phyloP scores from a whole-genome alignment of 2,888 invertebrate species.

The Rhyacophila evoluta region DNA sequence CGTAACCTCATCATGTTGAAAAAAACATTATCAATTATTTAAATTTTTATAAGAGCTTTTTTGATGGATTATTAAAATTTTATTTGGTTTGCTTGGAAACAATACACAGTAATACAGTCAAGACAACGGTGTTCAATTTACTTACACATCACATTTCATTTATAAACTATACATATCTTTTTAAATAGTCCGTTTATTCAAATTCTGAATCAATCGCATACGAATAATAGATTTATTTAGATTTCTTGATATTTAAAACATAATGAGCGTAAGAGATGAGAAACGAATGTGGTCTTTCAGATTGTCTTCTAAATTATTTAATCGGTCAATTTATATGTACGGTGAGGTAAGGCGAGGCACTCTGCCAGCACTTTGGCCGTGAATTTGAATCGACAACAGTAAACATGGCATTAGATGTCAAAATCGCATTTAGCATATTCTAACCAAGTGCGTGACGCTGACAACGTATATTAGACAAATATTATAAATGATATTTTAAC shows the following conservation, averaged over 20 bases:
- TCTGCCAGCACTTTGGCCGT: conserved; percentile 14
- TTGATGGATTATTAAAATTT: too few species aligned
- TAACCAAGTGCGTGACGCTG: background rate
- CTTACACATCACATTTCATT: background rate
- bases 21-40: too few species aligned
- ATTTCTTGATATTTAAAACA: background rate
- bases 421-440: background rate
- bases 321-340: conserved; percentile 5
- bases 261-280: background rate
- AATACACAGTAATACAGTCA: too few species aligned
- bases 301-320: conserved; percentile 12
- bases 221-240: background rate
- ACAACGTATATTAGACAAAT: too few species aligned
- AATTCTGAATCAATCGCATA: background rate
- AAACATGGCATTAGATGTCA: conserved; percentile 8
- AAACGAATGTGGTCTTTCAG: background rate
- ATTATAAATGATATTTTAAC: too few species aligned
- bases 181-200: conserved; percentile 1
- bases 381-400: conserved; percentile 17
- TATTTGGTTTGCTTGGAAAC: too few species aligned
- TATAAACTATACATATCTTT: background rate
- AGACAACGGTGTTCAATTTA: background rate
- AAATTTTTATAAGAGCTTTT: too few species aligned
- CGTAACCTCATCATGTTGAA: too few species aligned
- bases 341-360: background rate